phyloP scores from a whole-genome alignment of 2,888 invertebrate species.

The Geophilus truncorum region DNA sequence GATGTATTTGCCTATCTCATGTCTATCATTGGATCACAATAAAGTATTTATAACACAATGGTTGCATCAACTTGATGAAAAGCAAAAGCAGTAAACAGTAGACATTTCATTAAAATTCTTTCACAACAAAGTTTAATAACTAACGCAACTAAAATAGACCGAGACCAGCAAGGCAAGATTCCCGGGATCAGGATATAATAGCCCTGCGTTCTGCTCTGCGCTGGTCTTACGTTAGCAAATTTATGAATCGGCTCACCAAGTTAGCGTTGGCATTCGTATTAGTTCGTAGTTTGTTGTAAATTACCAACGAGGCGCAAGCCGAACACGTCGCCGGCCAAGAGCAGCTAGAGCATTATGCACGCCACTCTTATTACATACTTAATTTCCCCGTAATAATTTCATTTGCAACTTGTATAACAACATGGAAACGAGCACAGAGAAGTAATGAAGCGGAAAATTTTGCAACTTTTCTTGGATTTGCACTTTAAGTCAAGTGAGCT shows the following conservation, averaged over 20 bases:
- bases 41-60: constrained; percentile 34
- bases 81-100: neutral
- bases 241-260: constrained; percentile 10
- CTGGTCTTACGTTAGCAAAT: constrained; percentile 14
- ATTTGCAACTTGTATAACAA: constrained; percentile 20
- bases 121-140: neutral
- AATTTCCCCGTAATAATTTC: constrained; percentile 32
- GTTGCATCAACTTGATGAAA: neutral
- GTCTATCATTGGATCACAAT: constrained; percentile 35
- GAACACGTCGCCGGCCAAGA: neutral
- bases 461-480: constrained; percentile 13
- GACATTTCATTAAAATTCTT: neutral
- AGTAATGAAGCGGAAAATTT: constrained; percentile 10
- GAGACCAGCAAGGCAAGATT: neutral
- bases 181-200: constrained; percentile 12
- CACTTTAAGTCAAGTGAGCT: constrained; percentile 8
- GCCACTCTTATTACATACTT: constrained; percentile 29
- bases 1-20: constrained; percentile 33
- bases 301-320: constrained; percentile 22
- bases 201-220: neutral
- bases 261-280: constrained; percentile 19
- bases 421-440: constrained; percentile 15
- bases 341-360: constrained; percentile 15
- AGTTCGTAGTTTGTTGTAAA: constrained; percentile 23
- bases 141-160: neutral